phyloP scores from a whole-genome alignment of 2,888 invertebrate species.

The Aproaerema taeniolella region DNA sequence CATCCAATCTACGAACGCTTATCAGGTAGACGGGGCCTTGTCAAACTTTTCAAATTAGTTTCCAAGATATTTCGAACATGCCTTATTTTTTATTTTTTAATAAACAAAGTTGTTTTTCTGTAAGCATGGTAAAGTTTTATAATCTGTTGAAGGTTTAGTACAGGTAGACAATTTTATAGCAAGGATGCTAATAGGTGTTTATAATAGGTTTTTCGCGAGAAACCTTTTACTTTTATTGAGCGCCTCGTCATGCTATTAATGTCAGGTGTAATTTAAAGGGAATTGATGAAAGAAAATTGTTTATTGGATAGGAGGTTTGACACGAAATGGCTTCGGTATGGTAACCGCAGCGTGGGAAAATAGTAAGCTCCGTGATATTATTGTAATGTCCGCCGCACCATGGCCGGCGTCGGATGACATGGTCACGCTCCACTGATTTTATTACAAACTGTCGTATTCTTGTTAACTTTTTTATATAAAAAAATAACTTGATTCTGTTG shows the following conservation, averaged over 20 bases:
- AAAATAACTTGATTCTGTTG: neutral
- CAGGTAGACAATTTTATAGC: constrained; percentile 9
- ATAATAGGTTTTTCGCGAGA: constrained; percentile 8
- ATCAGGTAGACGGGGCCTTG: constrained; percentile 57
- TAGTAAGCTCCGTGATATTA: constrained; percentile 41
- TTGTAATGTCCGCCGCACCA: constrained; percentile 43
- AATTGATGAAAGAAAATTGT: constrained; percentile 10
- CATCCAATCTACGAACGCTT: constrained; percentile 57
- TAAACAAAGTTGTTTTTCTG: constrained; percentile 21
- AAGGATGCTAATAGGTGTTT: constrained; percentile 5
- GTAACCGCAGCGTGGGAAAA: constrained; percentile 49
- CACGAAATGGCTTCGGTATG: constrained; percentile 8
- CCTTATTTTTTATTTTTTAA: constrained; percentile 36
- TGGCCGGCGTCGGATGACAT: constrained; percentile 48
- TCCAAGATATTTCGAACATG: constrained; percentile 47
- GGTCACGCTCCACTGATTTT: constrained; percentile 44
- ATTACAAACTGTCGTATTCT: constrained; percentile 5
- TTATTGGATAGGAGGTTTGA: constrained; percentile 8
- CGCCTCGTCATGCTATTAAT: constrained; percentile 7
- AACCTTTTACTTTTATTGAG: neutral
- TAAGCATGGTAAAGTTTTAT: constrained; percentile 11
- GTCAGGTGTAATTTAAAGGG: constrained; percentile 2
- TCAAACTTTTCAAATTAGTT: constrained; percentile 64
- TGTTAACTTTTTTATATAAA: constrained; percentile 3
- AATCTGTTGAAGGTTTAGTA: constrained; percentile 9